phyloP scores from a whole-genome alignment of 23 tunicate species.

The Clavelina lepadiformis region DNA sequence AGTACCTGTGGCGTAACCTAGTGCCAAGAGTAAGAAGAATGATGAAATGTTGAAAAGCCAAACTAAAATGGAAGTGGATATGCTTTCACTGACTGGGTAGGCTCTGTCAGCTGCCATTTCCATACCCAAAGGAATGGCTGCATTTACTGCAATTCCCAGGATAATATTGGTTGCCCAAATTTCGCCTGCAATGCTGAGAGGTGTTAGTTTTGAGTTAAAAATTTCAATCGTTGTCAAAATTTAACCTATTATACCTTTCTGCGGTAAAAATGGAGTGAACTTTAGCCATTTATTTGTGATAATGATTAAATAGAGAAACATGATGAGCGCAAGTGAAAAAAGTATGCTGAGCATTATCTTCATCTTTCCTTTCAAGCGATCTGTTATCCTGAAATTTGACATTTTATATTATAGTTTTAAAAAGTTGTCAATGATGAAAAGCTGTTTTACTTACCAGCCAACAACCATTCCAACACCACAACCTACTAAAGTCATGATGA shows the following conservation, averaged over 20 bases:
- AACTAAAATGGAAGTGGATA: conserved; percentile 71
- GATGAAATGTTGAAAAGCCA: conserved; percentile 70
- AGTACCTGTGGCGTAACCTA: conserved; percentile 42
- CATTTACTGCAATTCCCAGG: conserved; percentile 70
- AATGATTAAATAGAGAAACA: conserved; percentile 44
- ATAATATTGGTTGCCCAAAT: conserved; percentile 54
- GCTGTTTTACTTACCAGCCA: conserved; percentile 60
- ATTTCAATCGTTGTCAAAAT: too few species aligned
- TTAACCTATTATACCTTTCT: conserved; percentile 32
- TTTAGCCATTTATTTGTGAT: conserved; percentile 34
- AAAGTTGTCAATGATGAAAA: neutral
- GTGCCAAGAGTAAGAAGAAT: conserved; percentile 54
- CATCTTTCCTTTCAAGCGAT: conserved; percentile 62
- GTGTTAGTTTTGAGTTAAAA: too few species aligned
- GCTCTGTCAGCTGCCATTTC: conserved; percentile 86
- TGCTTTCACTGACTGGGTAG: conserved; percentile 78
- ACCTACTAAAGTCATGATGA: conserved; percentile 57
- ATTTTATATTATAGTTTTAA: neutral
- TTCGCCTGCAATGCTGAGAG: conserved; percentile 41
- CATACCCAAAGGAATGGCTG: conserved; percentile 84
- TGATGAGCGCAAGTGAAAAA: conserved; percentile 22
- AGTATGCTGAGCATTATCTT: conserved; percentile 28
- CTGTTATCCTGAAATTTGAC: conserved; percentile 40
- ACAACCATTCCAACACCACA: conserved; percentile 48
- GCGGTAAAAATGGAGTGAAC: conserved; percentile 28